Evolutionary conservation across 2,113 vertebrate species (phyloP).

Genomic region (Oryzias javanicus): DNA sequence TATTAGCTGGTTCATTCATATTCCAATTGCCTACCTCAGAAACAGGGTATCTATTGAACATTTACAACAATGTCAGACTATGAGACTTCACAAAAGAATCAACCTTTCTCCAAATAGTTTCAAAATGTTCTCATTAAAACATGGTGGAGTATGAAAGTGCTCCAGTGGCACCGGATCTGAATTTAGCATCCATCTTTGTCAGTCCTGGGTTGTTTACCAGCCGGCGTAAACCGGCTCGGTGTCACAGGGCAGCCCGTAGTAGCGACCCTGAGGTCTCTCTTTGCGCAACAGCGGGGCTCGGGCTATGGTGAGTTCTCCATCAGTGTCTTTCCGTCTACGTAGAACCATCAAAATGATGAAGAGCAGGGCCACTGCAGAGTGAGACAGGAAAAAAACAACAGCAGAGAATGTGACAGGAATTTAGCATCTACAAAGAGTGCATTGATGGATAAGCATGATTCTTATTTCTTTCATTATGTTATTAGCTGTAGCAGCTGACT

Average conservation of each 20-base stretch:
- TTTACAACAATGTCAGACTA: slow-evolving; percentile 26
- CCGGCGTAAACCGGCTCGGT: slow-evolving; percentile 86
- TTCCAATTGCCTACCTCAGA: slow-evolving; percentile 41
- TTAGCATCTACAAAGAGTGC: not conserved
- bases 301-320: slow-evolving; percentile 65
- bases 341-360: slow-evolving; percentile 73
- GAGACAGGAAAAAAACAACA: slow-evolving; percentile 8
- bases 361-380: slow-evolving; percentile 75
- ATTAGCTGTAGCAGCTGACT: slow-evolving; percentile 6
- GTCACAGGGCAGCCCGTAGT: slow-evolving; percentile 77
- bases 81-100: slow-evolving; percentile 23
- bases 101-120: slow-evolving; percentile 20
- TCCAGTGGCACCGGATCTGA: slow-evolving; percentile 2
- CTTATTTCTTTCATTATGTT: slow-evolving; percentile 24
- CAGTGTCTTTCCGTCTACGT: slow-evolving; percentile 61
- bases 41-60: slow-evolving; percentile 31
- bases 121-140: slow-evolving; percentile 19
- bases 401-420: not conserved
- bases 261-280: slow-evolving; percentile 59
- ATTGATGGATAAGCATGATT: slow-evolving; percentile 22
- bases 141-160: slow-evolving; percentile 14
- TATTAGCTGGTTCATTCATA: slow-evolving; percentile 28
- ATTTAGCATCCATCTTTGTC: slow-evolving; percentile 18
- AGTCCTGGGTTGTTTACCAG: slow-evolving; percentile 75
- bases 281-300: slow-evolving; percentile 74